These are phyloP conservation scores for Xenus cinereus DNA, from an alignment of 2,113 vertebrate genomes.

Conservation along the genomic window DNA sequence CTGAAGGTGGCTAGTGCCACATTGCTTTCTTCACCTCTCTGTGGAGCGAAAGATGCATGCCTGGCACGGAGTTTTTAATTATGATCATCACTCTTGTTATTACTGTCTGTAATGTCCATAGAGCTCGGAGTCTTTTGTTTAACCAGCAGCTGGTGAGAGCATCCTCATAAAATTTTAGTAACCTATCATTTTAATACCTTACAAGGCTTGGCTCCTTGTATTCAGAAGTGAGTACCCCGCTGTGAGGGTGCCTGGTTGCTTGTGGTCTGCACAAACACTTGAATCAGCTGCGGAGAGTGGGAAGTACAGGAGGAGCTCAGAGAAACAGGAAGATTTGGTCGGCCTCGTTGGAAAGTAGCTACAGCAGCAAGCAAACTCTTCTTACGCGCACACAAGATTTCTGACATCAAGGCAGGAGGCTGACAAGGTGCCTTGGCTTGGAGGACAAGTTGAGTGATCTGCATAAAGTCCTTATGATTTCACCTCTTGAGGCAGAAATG, in stretches of 20 bases:
- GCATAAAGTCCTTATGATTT: neutral
- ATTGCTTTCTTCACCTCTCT: neutral
- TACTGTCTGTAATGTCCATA: neutral
- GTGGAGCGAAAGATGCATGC: neutral
- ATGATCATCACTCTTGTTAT: neutral
- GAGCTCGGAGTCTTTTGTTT: neutral
- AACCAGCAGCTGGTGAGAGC: neutral
- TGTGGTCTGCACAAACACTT: rapidly evolving
- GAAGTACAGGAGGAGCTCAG: neutral
- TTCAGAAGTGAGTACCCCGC: neutral
- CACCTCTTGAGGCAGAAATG: neutral
- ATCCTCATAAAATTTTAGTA: neutral
- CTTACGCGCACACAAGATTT: rapidly evolving
- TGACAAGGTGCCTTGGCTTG: neutral
- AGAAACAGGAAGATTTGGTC: neutral
- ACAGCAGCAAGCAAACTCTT: neutral
- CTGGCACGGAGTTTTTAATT: neutral
- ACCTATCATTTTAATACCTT: neutral
- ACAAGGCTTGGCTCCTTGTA: neutral
- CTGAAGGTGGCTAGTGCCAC: neutral
- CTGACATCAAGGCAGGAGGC: neutral
- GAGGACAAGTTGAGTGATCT: neutral
- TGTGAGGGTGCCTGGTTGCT: neutral
- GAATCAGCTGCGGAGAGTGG: neutral
- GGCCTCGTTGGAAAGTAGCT: neutral